Conservation (phyloP, 2,113 vertebrate genomes). For the Isichthys henryi region DNA sequence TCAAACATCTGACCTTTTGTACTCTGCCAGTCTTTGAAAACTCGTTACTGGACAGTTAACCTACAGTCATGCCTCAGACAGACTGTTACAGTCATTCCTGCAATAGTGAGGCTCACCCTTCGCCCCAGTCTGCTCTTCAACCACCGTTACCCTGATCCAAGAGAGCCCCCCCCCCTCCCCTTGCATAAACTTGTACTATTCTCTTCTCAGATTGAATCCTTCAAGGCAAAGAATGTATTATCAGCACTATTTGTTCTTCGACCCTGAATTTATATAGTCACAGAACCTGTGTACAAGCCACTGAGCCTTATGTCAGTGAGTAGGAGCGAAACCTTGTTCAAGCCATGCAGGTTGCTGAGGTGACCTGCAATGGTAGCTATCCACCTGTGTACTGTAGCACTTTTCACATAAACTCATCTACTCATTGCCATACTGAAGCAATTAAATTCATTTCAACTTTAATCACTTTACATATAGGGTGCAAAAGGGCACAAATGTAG, state of each 20-base stretch:
- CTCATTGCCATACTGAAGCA: neutral
- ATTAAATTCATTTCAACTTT: neutral
- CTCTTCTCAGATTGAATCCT: neutral
- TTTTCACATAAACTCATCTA: neutral
- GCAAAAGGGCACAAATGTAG: neutral
- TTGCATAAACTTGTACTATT: neutral
- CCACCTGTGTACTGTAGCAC: neutral
- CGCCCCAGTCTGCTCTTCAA: neutral
- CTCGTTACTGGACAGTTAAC: neutral
- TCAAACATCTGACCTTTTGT: neutral
- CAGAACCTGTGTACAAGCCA: neutral
- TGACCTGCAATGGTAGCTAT: neutral
- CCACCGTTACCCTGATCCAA: neutral
- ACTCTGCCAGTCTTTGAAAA: neutral
- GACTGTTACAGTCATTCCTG: too few species aligned
- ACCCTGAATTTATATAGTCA: neutral
- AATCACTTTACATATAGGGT: neutral
- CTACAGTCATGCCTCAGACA: neutral
- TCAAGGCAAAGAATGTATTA: neutral
- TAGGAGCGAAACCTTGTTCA: neutral
- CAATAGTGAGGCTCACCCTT: neutral
- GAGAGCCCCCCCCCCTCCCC: neutral
- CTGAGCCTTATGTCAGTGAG: neutral
- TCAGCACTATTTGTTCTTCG: neutral
- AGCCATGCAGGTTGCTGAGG: neutral